Percentiles rank a stretch among this genome's conserved stretches.
These are phyloP conservation scores for Oligia fasciuncula DNA, from an alignment of 2,888 invertebrate genomes.

Conservation along the genomic window DNA sequence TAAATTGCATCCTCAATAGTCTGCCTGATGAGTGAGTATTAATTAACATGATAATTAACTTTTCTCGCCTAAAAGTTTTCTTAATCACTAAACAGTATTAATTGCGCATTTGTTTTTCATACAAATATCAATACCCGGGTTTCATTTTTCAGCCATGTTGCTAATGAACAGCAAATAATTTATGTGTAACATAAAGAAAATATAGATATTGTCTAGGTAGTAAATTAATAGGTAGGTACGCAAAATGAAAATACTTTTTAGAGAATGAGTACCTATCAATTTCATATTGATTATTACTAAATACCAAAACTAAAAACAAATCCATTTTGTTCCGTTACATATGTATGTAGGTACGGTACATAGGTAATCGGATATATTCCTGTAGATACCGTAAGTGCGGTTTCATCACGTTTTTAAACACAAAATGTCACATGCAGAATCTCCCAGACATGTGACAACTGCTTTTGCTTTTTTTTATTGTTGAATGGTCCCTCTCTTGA, in stretches of 20 bases:
- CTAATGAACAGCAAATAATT: neutral
- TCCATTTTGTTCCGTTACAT: neutral
- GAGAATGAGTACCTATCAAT: neutral
- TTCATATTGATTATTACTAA: neutral
- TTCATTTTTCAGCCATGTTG: neutral
- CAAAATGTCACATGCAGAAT: neutral
- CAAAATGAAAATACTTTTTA: neutral
- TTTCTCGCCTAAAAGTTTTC: neutral
- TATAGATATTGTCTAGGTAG: neutral
- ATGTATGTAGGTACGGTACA: neutral
- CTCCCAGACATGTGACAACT: neutral
- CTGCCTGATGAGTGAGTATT: conserved; percentile 77
- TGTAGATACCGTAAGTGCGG: neutral
- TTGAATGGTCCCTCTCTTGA: neutral
- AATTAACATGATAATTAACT: conserved; percentile 4
- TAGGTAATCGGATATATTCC: neutral
- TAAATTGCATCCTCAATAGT: conserved; percentile 86
- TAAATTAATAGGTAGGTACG: neutral
- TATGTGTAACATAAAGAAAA: neutral
- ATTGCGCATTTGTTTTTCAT: neutral
- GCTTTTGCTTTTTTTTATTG: neutral
- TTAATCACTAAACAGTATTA: neutral
- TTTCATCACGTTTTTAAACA: neutral
- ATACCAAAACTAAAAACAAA: neutral
- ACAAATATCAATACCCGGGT: neutral